These are phyloP conservation scores for Sarotherodon lohbergeri DNA, from an alignment of 2,113 vertebrate species.

Conservation along the genomic window DNA sequence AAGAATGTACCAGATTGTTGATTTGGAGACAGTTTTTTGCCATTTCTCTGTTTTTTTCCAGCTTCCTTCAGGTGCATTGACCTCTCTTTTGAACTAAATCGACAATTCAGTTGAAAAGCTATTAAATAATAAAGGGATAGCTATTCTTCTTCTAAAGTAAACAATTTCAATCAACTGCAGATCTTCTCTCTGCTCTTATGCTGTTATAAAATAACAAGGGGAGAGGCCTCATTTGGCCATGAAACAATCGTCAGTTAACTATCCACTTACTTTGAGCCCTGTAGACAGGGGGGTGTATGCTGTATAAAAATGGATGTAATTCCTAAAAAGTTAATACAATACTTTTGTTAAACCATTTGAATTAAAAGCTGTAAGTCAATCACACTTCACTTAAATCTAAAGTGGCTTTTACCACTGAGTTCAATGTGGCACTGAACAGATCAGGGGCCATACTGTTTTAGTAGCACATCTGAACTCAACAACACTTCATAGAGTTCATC, in stretches of 20 bases:
- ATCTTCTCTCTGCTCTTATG: neutral
- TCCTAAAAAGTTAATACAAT: neutral
- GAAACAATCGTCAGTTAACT: neutral
- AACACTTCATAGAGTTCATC: neutral
- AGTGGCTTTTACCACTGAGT: neutral
- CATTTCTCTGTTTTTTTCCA: neutral
- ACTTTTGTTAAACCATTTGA: neutral
- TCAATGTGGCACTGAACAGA: neutral
- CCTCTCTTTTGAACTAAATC: neutral
- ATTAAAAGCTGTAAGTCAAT: neutral
- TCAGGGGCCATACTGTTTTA: neutral
- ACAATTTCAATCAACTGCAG: neutral
- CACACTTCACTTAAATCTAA: neutral
- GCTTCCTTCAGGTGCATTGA: neutral
- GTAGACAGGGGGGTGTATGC: neutral
- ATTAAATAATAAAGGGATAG: neutral
- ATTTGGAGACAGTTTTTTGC: neutral
- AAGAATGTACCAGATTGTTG: neutral
- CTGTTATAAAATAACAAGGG: neutral
- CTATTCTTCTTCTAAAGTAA: neutral
- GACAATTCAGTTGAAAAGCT: neutral
- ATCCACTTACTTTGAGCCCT: neutral
- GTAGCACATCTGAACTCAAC: neutral
- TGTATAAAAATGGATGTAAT: neutral
- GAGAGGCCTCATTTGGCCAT: neutral